phyloP scores from a whole-genome alignment of 2,888 invertebrate species.

The Polydrusus cervinus region DNA sequence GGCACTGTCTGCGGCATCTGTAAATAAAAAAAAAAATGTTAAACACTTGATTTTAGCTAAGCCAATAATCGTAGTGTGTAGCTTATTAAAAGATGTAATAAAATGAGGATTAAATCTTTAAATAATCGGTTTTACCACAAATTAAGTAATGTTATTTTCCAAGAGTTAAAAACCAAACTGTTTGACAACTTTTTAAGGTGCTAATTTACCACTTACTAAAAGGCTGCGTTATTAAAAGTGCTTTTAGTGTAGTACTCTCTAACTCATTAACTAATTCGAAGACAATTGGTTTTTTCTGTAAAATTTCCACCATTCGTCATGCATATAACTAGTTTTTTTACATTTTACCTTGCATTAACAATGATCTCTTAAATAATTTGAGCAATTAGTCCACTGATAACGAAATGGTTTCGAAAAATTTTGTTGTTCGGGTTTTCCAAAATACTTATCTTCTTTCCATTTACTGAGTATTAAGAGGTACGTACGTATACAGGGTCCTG shows the following conservation, averaged over 20 bases:
- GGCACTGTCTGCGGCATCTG: slow-evolving; percentile 92
- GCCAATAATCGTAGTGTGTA: no score
- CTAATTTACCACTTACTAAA: background rate
- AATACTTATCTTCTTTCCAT: background rate
- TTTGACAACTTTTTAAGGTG: background rate
- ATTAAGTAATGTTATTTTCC: background rate
- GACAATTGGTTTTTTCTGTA: background rate
- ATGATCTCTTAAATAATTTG: slow-evolving; percentile 5
- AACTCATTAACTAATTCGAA: background rate
- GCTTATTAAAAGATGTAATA: no score
- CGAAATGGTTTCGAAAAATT: background rate
- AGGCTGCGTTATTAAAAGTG: background rate
- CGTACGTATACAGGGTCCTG: no score
- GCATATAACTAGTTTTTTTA: slow-evolving; percentile 2
- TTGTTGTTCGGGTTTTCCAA: slow-evolving; percentile 5
- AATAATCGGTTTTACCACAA: background rate
- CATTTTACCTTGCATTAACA: background rate
- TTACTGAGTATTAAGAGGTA: background rate
- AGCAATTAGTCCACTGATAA: slow-evolving; percentile 12
- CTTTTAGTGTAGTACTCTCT: background rate
- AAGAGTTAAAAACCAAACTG: background rate
- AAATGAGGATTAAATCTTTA: background rate
- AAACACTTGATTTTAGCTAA: no score
- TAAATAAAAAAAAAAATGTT: slow-evolving; percentile 63
- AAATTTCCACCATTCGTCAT: background rate